Percentiles rank a stretch among this genome's conserved stretches.
Evolutionary conservation across 2,888 invertebrate species (phyloP).

Genomic region (Falcaria lacertinaria): DNA sequence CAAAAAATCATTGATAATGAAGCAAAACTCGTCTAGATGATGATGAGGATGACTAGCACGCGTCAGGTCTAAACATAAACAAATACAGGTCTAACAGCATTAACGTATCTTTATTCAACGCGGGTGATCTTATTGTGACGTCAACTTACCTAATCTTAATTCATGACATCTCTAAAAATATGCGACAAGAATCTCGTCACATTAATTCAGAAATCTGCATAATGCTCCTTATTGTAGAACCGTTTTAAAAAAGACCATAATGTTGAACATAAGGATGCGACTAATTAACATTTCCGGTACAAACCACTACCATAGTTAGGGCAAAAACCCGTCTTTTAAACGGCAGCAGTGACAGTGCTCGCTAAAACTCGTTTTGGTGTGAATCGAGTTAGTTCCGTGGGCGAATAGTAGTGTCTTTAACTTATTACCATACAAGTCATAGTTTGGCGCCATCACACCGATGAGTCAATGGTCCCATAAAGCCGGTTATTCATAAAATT

Average conservation of each 20-base stretch:
- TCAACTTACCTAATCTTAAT: too few relatives aligned
- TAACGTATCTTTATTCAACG: background rate
- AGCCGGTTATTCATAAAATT: conserved; percentile 38
- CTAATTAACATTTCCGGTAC: conserved; percentile 59
- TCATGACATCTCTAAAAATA: too few relatives aligned
- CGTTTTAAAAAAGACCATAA: conserved; percentile 28
- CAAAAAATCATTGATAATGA: conserved; percentile 10
- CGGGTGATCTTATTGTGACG: background rate
- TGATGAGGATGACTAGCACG: too few relatives aligned
- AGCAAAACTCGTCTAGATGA: background rate
- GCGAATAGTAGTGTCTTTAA: conserved; percentile 33
- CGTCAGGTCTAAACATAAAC: background rate
- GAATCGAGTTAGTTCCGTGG: conserved; percentile 11
- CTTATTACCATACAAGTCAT: conserved; percentile 50
- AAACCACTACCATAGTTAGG: conserved; percentile 31
- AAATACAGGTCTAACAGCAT: conserved; percentile 10
- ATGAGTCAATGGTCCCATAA: conserved; percentile 51
- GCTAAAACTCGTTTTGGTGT: conserved; percentile 29
- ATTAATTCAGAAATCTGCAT: conserved; percentile 1
- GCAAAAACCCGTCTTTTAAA: conserved; percentile 41
- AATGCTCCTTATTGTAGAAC: conserved; percentile 3
- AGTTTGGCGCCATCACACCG: conserved; percentile 42
- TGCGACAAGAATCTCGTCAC: conserved; percentile 1
- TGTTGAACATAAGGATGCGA: conserved; percentile 46
- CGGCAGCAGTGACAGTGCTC: conserved; percentile 21